Conservation (phyloP, 1,140 invertebrate species). For the Heliconius eleuchia region DNA sequence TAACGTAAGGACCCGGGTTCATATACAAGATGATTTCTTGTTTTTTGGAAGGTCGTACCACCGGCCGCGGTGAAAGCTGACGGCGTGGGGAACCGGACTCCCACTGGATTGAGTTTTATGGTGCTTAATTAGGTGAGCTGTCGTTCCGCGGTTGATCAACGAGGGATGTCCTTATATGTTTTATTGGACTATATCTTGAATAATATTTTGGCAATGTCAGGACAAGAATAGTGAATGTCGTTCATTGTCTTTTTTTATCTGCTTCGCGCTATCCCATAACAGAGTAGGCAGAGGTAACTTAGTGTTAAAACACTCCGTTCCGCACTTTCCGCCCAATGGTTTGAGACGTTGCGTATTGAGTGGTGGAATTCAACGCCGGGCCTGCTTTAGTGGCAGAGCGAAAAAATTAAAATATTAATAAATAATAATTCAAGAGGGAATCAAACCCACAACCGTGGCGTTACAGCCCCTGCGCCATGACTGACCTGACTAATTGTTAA, state of each 20-base stretch:
- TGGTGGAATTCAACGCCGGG: no score
- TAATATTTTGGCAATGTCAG: neutral
- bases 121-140: slow-evolving; percentile 75
- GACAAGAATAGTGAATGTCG: neutral
- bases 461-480: no score
- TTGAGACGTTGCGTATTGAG: no score
- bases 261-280: no score
- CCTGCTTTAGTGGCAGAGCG: no score
- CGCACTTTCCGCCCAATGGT: no score
- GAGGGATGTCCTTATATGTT: slow-evolving; percentile 32
- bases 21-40: slow-evolving; percentile 59
- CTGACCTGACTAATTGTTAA: neutral
- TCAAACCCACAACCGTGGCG: no score
- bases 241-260: no score
- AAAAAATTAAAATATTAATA: no score
- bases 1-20: slow-evolving; percentile 58
- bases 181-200: slow-evolving; percentile 56
- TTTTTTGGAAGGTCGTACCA: slow-evolving; percentile 52
- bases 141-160: slow-evolving; percentile 43
- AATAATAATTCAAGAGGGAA: no score
- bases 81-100: slow-evolving; percentile 46
- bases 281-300: no score
- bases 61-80: slow-evolving; percentile 67
- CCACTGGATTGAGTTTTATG: slow-evolving; percentile 72
- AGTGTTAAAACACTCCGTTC: no score